Percentiles rank a stretch among this genome's conserved stretches.
Conservation (phyloP, 1,140 invertebrate species). For the Pseudomyrmex flavicornis region DNA sequence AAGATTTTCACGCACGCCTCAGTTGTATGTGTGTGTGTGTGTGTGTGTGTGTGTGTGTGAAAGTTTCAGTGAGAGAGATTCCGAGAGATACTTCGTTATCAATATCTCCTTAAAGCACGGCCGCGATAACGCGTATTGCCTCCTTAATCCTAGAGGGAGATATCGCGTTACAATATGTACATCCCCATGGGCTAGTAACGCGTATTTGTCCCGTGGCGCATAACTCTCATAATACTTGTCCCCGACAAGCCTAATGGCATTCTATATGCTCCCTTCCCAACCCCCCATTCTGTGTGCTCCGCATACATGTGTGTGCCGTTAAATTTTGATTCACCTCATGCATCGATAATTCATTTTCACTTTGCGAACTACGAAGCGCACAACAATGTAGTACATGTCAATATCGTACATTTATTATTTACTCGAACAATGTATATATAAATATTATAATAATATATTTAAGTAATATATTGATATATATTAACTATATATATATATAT, state of each 20-base stretch:
- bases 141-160: constrained; percentile 47
- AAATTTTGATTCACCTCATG: constrained; percentile 23
- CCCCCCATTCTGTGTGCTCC: neutral
- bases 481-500: no score
- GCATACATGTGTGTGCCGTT: neutral
- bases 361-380: no score
- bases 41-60: neutral
- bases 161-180: constrained; percentile 53
- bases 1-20: neutral
- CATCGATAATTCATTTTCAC: no score
- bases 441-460: no score
- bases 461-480: no score
- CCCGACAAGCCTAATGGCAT: constrained; percentile 45
- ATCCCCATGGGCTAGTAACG: constrained; percentile 53
- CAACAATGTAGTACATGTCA: no score
- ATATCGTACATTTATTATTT: no score
- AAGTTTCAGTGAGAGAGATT: constrained; percentile 7
- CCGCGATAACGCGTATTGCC: constrained; percentile 7
- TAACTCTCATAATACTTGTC: constrained; percentile 58
- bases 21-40: neutral
- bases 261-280: neutral
- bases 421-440: no score
- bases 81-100: constrained; percentile 33
- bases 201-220: constrained; percentile 50
- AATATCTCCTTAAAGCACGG: constrained; percentile 49